Evolutionary conservation across 2,888 invertebrate species (phyloP), one percentile per base, ranked within the genome.

Genomic region (Didymodactylos carnosus): DNA sequence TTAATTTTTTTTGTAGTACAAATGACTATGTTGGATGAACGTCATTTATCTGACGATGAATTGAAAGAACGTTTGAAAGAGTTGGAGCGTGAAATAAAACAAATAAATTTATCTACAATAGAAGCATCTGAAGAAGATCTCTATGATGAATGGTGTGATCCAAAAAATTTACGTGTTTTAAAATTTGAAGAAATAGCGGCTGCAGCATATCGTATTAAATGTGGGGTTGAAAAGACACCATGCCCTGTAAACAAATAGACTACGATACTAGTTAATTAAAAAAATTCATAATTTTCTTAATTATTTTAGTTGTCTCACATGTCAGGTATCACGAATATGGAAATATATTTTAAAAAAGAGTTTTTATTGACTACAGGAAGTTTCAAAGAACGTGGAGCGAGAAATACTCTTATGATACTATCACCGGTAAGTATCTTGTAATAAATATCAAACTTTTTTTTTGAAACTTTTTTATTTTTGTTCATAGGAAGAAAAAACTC

Each of bases 311-410:
- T 87, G 85, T 92, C 92, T 0, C 89, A 90, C 79, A 87, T 93
- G 83, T 91, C 92, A 0, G 85, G 87, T 5, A 80, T 87, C 70
- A 88, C 88, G 73, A 90, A 88, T 69, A 90, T 94, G 89, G 89
- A 93, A 41, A 87, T 95, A 77, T 94, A 88, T 83, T 87, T 94
- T 78, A 95, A 94, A 84, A 93, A 93, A 82, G 94, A 95, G 83
- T 94, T 91, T 81, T 86, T 92, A 19, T 94, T 94, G 84, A 88
- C 88, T 77, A 95, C 94, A n/a, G 94, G 94, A 81, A 91, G 92
- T 83, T 94, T 94, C 82, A 94, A 94, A 83, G 94, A 95, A 81
- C 87, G 94, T 76, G 94, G 94, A 1, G 94, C 94, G 0, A 86
- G 93, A 23, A 91, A 91, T 80, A 89, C 91, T 0, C 84, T 94